phyloP scores from a whole-genome alignment of 2,888 invertebrate species.

The Yponomeuta sedellus region DNA sequence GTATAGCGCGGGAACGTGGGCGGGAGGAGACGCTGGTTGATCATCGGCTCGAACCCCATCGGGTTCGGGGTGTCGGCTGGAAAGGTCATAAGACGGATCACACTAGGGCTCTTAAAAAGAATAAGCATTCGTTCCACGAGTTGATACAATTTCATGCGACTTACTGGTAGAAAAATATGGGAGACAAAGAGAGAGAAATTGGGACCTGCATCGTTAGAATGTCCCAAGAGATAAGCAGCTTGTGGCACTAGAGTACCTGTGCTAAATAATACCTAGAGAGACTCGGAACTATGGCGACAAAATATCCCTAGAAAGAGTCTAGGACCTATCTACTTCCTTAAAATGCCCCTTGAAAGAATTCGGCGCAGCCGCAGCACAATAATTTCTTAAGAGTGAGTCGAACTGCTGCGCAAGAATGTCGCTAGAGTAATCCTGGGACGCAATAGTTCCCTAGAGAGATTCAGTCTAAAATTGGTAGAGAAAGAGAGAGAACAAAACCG shows the following conservation, averaged over 20 bases:
- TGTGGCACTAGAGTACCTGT: not conserved
- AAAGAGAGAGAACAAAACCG: not conserved
- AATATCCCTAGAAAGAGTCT: no score
- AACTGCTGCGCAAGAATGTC: no score
- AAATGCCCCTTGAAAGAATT: not conserved
- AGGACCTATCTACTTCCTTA: no score
- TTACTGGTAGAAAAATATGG: not conserved
- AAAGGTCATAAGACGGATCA: conserved; percentile 15
- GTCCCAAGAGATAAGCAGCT: not conserved
- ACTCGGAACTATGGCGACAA: no score
- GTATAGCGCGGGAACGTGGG: conserved; percentile 98
- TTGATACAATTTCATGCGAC: no score
- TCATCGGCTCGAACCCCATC: conserved; percentile 97
- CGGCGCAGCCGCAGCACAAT: no score
- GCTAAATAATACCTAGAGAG: no score
- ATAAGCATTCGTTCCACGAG: no score
- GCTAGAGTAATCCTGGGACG: no score
- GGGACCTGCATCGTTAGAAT: not conserved
- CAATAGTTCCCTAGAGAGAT: not conserved
- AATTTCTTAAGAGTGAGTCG: no score
- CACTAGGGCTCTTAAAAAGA: no score
- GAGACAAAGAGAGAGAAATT: not conserved
- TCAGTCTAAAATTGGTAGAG: no score
- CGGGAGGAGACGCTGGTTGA: conserved; percentile 96
- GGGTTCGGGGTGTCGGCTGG: conserved; percentile 83